Conservation (phyloP, 1,140 invertebrate genomes). For the Heliconius melpomene region DNA sequence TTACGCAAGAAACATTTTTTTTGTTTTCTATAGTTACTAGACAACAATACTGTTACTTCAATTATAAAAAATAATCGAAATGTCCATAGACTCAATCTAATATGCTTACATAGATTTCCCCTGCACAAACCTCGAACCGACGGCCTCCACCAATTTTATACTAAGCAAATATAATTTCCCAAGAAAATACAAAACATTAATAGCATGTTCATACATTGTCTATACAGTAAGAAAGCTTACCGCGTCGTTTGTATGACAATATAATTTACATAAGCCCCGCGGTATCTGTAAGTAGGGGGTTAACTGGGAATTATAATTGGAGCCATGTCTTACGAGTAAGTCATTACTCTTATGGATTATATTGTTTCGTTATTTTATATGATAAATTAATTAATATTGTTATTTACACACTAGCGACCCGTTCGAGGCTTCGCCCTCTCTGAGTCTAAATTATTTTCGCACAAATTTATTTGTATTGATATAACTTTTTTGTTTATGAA, state of each 20-base stretch:
- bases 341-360: constrained; percentile 11
- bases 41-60: no score
- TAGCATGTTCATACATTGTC: constrained; percentile 5
- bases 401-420: neutral
- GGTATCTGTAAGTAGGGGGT: constrained; percentile 14
- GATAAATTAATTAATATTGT: neutral
- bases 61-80: no score
- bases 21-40: no score
- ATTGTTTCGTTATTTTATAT: neutral
- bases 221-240: constrained; percentile 11
- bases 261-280: constrained; percentile 19
- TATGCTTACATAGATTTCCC: no score
- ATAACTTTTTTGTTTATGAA: no score
- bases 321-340: neutral
- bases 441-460: no score
- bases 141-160: no score
- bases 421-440: no score
- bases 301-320: constrained; percentile 18
- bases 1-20: no score
- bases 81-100: no score
- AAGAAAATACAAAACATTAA: constrained; percentile 1
- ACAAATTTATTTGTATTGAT: no score
- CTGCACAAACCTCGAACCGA: no score
- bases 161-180: neutral
- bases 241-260: constrained; percentile 14